phyloP scores from a whole-genome alignment of 2,113 vertebrate species.

The Centropus unirufus region DNA sequence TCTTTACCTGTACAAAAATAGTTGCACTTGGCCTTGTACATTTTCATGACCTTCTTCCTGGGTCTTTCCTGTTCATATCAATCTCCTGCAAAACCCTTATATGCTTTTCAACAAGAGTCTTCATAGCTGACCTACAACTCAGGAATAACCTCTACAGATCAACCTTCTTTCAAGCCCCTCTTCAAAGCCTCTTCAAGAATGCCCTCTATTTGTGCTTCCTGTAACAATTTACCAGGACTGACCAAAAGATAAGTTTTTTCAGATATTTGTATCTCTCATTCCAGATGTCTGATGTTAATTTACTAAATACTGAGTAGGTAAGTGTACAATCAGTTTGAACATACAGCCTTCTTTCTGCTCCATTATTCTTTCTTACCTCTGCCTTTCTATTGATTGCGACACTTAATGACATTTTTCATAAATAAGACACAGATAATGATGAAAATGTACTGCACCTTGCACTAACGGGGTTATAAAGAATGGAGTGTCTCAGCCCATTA shows the following conservation, averaged over 20 bases:
- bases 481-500: background rate
- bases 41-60: background rate
- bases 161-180: background rate
- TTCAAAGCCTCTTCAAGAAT: background rate
- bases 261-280: background rate
- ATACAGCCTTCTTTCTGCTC: background rate
- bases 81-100: background rate
- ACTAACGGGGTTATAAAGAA: background rate
- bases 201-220: background rate
- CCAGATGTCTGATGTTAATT: background rate
- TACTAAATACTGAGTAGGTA: background rate
- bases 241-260: background rate
- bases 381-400: background rate
- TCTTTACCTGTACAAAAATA: background rate
- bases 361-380: background rate
- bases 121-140: background rate
- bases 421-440: background rate
- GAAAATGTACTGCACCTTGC: background rate
- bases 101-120: background rate
- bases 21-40: background rate
- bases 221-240: background rate
- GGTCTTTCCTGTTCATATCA: background rate
- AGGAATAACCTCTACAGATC: background rate
- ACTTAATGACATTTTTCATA: background rate
- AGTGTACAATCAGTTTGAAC: background rate